These are phyloP conservation scores for Corythaixoides concolor DNA, from an alignment of 2,113 vertebrate species.

Conservation along the genomic window DNA sequence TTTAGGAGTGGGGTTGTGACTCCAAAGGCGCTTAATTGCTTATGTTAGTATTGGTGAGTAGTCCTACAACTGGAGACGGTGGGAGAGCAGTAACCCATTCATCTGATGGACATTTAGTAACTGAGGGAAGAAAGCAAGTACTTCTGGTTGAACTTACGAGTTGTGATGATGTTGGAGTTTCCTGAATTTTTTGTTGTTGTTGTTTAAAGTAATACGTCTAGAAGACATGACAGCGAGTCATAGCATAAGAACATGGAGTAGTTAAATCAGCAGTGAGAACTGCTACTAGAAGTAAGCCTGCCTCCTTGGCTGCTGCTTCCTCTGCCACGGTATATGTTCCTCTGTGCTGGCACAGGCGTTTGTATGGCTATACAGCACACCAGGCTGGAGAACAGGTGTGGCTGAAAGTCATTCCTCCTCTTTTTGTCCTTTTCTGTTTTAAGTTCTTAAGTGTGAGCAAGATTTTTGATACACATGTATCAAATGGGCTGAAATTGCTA, in stretches of 20 bases:
- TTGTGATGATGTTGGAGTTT: not conserved
- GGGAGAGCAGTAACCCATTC: not conserved
- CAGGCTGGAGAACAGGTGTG: not conserved
- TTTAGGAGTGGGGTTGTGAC: not conserved
- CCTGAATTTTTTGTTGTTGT: not conserved
- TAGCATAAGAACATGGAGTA: not conserved
- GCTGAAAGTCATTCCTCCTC: not conserved
- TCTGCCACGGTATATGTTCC: rapidly evolving
- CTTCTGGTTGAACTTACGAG: not conserved
- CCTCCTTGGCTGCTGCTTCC: not conserved
- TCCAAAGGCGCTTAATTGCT: not conserved
- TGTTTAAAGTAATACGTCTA: not conserved
- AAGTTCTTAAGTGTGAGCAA: not conserved
- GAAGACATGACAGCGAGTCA: not conserved
- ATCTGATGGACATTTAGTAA: not conserved
- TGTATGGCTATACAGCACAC: too few species aligned
- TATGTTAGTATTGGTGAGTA: not conserved
- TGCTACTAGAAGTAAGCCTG: not conserved
- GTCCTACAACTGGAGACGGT: not conserved
- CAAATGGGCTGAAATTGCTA: not conserved
- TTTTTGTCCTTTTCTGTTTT: not conserved
- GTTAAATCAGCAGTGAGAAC: not conserved
- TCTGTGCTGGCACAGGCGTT: not conserved
- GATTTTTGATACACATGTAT: rapidly evolving
- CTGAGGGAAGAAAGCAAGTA: not conserved